A percentile compares a stretch with the other conserved stretches of the same genome.
Conservation (phyloP, 1,140 invertebrate species). For the Drosophila micromelanica region DNA sequence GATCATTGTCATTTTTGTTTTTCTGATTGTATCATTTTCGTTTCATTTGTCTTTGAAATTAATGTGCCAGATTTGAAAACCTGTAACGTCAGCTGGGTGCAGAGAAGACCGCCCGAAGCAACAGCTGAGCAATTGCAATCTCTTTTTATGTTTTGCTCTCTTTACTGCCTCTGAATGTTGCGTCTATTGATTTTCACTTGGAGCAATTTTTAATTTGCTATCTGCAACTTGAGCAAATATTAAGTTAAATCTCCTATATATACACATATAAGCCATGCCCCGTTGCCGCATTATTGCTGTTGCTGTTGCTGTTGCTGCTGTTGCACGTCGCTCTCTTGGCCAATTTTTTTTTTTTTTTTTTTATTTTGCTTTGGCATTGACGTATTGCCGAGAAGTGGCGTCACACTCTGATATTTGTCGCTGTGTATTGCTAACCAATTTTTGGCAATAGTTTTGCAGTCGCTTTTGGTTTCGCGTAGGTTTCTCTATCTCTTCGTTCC, state of each 20-base stretch:
- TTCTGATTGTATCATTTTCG: slow-evolving; percentile 67
- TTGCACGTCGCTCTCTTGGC: slow-evolving; percentile 64
- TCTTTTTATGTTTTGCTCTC: slow-evolving; percentile 23
- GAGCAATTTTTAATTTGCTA: no score
- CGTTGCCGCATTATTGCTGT: slow-evolving; percentile 49
- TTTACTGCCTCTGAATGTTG: slow-evolving; percentile 24
- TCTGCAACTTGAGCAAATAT: no score
- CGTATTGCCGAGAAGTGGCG: slow-evolving; percentile 48
- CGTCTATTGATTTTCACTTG: slow-evolving; percentile 75
- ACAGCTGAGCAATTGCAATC: slow-evolving; percentile 59
- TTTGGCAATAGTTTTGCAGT: slow-evolving; percentile 54
- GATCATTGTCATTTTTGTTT: neutral
- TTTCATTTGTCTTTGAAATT: slow-evolving; percentile 80
- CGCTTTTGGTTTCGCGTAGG: slow-evolving; percentile 47
- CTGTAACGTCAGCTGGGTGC: slow-evolving; percentile 61
- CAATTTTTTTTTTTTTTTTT: slow-evolving; percentile 47
- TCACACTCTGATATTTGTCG: slow-evolving; percentile 81
- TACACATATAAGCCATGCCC: slow-evolving; percentile 46
- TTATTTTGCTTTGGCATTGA: slow-evolving; percentile 61
- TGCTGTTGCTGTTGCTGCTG: slow-evolving; percentile 25
- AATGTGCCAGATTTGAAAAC: slow-evolving; percentile 80
- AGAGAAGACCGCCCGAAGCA: slow-evolving; percentile 57
- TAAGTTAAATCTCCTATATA: no score
- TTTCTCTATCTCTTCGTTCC: slow-evolving; percentile 33
- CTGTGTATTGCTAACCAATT: slow-evolving; percentile 51